Conservation (phyloP, 2,113 vertebrate genomes). For the Noturus placidus region DNA sequence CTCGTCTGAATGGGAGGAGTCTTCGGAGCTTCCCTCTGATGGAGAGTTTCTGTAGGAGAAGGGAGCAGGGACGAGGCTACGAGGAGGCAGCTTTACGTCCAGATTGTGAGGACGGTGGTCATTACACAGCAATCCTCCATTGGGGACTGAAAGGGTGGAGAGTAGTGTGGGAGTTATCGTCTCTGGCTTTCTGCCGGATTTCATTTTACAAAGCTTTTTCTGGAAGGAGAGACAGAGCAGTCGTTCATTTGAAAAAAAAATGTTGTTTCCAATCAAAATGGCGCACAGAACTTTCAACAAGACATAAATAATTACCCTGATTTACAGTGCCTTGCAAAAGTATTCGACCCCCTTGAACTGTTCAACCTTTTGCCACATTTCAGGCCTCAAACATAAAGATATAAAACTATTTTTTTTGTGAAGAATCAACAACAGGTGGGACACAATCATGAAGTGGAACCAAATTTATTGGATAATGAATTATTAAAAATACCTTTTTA, state of each 20-base stretch:
- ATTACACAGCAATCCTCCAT: slow-evolving; percentile 78
- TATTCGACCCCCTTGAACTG: no score
- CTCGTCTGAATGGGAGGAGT: slow-evolving; percentile 91
- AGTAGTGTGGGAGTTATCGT: slow-evolving; percentile 69
- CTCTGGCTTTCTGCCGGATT: slow-evolving; percentile 79
- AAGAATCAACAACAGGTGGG: no score
- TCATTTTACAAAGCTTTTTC: slow-evolving; percentile 86
- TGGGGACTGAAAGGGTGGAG: slow-evolving; percentile 71
- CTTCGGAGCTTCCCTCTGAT: slow-evolving; percentile 90
- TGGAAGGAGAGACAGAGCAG: slow-evolving; percentile 56
- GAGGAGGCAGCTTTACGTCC: slow-evolving; percentile 71
- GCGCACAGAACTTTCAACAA: neutral
- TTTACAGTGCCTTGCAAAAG: no score
- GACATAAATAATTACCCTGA: neutral
- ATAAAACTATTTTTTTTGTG: no score
- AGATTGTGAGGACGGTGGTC: slow-evolving; percentile 71
- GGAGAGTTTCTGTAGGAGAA: slow-evolving; percentile 80
- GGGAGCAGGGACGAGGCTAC: slow-evolving; percentile 70
- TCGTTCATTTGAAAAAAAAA: slow-evolving; percentile 6
- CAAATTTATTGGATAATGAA: no score
- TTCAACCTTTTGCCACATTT: no score
- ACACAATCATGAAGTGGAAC: no score
- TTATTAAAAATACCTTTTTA: slow-evolving; percentile 82
- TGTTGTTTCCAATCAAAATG: neutral
- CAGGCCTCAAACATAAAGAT: no score